A percentile compares a stretch with the other conserved stretches of the same genome.
phyloP scores from a whole-genome alignment of 2,113 vertebrate genomes.

The Capreolus pygargus region DNA sequence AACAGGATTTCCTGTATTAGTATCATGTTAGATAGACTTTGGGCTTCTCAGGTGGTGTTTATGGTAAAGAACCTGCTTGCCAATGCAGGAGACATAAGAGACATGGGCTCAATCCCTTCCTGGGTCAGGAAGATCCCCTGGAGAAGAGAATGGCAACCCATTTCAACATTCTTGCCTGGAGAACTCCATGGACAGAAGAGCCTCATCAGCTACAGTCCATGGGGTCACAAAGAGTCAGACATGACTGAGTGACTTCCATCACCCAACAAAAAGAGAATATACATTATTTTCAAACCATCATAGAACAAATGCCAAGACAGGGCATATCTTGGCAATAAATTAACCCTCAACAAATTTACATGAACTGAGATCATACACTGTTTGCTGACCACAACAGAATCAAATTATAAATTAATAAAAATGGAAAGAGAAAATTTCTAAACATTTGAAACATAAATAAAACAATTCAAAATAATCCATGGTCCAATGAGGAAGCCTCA shows the following conservation, averaged over 20 bases:
- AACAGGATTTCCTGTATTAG: background rate
- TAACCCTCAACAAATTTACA: background rate
- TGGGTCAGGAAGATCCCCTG: background rate
- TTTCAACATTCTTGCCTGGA: background rate
- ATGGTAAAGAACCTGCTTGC: background rate
- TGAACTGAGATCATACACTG: background rate
- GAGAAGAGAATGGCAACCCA: background rate
- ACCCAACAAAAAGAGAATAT: background rate
- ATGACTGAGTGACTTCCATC: background rate
- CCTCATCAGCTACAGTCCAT: background rate
- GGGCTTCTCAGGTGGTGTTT: background rate
- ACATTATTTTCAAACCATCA: background rate
- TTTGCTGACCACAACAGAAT: background rate
- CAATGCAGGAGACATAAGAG: background rate
- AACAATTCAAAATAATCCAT: background rate
- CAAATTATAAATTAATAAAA: background rate
- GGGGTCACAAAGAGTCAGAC: background rate
- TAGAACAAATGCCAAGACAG: background rate
- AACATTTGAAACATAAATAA: background rate
- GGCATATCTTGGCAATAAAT: background rate
- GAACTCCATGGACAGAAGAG: background rate
- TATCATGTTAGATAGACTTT: background rate
- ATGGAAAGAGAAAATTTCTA: background rate
- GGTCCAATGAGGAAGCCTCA: background rate
- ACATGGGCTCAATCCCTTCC: background rate